Conservation (phyloP, 1,140 invertebrate species). For the Diabrotica undecimpunctata region DNA sequence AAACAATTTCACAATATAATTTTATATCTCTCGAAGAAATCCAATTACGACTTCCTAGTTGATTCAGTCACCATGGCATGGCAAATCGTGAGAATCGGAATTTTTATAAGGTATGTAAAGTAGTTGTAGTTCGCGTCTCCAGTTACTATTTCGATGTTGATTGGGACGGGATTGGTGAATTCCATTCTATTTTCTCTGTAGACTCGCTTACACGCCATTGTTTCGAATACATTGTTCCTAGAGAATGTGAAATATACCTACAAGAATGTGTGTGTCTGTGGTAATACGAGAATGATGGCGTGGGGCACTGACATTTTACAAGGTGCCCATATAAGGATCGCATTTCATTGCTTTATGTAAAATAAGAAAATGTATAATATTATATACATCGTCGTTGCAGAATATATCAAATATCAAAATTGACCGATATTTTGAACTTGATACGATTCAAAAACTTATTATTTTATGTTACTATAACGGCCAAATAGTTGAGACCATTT, state of each 20-base stretch:
- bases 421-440: too few species aligned
- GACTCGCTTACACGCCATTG: background rate
- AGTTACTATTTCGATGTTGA: background rate
- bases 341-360: too few species aligned
- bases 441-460: too few species aligned
- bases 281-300: background rate
- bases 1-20: background rate
- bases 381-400: too few species aligned
- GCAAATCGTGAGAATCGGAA: background rate
- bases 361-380: too few species aligned
- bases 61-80: background rate
- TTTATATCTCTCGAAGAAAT: conserved; percentile 1
- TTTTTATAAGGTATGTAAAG: background rate
- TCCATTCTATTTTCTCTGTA: background rate
- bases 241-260: background rate
- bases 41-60: background rate
- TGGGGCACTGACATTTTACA: too few species aligned
- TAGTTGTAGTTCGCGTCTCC: background rate
- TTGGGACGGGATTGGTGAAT: background rate
- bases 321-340: too few species aligned
- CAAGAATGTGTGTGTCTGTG: too few species aligned
- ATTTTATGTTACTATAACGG: too few species aligned
- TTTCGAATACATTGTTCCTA: background rate
- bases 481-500: too few species aligned
- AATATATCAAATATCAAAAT: too few species aligned